Conservation (phyloP, 2,113 vertebrate genomes). For the Todiramphus saurophagus region DNA sequence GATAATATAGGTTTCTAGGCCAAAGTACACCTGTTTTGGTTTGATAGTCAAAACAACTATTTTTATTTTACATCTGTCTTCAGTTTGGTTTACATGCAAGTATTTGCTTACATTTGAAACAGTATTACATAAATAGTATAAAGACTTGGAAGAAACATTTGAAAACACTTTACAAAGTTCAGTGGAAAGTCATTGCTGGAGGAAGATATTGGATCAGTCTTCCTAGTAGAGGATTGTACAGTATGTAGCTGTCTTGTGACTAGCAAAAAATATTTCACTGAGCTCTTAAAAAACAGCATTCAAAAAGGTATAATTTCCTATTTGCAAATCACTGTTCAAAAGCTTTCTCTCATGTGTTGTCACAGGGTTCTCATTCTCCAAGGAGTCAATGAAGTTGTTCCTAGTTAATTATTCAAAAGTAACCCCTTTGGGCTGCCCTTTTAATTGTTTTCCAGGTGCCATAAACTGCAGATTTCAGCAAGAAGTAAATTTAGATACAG, state of each 20-base stretch:
- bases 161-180: neutral
- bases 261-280: neutral
- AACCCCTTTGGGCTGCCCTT: neutral
- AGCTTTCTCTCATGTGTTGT: neutral
- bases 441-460: neutral
- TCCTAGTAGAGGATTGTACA: neutral
- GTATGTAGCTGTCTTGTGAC: neutral
- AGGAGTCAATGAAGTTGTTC: neutral
- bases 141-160: neutral
- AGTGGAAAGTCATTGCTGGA: neutral
- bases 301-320: neutral
- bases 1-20: neutral
- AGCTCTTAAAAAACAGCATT: neutral
- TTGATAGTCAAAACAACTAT: neutral
- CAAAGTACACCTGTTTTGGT: neutral
- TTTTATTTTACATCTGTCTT: neutral
- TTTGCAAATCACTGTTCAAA: neutral
- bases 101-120: neutral
- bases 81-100: neutral
- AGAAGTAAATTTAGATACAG: conserved; percentile 52
- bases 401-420: neutral
- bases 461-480: neutral
- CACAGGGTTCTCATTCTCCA: neutral
- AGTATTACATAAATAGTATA: neutral
- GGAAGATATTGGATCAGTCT: neutral